Percentiles rank a stretch among this genome's conserved stretches.
Conservation (phyloP, 2,113 vertebrate species). For the Zosterops borbonicus region DNA sequence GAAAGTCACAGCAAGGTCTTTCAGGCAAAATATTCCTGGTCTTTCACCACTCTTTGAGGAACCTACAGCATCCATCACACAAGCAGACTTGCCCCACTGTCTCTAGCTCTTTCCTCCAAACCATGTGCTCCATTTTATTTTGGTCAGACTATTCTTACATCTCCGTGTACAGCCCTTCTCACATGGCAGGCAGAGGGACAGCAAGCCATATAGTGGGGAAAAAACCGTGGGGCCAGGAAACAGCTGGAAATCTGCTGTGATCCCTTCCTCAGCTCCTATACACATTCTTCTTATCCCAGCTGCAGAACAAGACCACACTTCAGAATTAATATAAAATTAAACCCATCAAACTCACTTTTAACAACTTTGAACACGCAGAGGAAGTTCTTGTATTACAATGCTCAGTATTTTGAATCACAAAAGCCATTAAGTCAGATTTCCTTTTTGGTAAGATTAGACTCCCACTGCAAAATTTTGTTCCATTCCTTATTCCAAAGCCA, state of each 20-base stretch:
- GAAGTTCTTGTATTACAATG: slow-evolving; percentile 8
- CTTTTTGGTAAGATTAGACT: slow-evolving; percentile 1
- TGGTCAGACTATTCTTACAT: background rate
- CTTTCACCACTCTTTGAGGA: background rate
- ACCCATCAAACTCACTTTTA: background rate
- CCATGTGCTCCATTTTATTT: background rate
- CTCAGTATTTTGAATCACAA: background rate
- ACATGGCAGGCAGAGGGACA: background rate
- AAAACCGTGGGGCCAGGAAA: background rate
- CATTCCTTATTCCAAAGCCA: background rate
- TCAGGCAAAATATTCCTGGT: background rate
- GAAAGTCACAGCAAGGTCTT: background rate
- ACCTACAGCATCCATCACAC: background rate
- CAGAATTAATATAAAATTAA: slow-evolving; percentile 3
- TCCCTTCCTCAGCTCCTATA: background rate
- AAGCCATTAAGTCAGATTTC: slow-evolving; percentile 15
- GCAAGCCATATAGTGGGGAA: background rate
- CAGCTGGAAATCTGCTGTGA: background rate
- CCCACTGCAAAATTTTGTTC: background rate
- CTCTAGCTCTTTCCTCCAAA: background rate
- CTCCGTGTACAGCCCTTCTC: background rate
- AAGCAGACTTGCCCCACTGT: background rate
- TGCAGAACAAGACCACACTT: background rate
- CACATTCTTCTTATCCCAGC: fast-evolving
- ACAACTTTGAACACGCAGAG: background rate